Evolutionary conservation across 2,113 vertebrate genomes (phyloP).

Genomic region (Pholis gunnellus): DNA sequence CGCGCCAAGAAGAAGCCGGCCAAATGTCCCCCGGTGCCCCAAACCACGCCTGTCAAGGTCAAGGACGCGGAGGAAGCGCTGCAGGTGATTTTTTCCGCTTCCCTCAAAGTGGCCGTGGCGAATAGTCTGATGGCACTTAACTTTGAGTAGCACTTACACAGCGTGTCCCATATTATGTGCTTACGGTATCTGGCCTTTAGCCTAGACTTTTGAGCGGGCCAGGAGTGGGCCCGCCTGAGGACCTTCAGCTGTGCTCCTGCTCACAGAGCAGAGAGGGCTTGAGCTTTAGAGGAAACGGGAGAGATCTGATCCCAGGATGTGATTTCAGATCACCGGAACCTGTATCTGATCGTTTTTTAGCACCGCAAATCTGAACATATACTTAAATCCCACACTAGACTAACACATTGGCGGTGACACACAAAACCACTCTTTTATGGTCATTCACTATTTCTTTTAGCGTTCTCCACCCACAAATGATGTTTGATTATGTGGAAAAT

Average conservation of each 20-base stretch:
- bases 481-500: neutral
- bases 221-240: constrained; percentile 36
- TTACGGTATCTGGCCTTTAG: constrained; percentile 44
- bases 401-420: neutral
- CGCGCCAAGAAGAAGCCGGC: constrained; percentile 91
- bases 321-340: neutral
- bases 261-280: constrained; percentile 4
- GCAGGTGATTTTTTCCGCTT: constrained; percentile 83
- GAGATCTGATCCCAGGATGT: neutral
- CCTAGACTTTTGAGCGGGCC: constrained; percentile 22
- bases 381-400: neutral
- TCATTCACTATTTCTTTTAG: neutral
- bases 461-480: neutral
- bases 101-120: constrained; percentile 29
- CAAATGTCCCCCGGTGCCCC: constrained; percentile 86
- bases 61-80: constrained; percentile 85
- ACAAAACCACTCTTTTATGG: neutral
- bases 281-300: constrained; percentile 10
- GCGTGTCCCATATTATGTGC: constrained; percentile 53
- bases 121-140: constrained; percentile 49
- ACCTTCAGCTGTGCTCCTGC: constrained; percentile 40
- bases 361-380: neutral
- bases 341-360: neutral
- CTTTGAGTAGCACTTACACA: constrained; percentile 58
- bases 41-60: constrained; percentile 83